Percentiles rank a stretch among this genome's conserved stretches.
phyloP scores from a whole-genome alignment of 2,113 vertebrate genomes.

The Cricetomys ansorgei region DNA sequence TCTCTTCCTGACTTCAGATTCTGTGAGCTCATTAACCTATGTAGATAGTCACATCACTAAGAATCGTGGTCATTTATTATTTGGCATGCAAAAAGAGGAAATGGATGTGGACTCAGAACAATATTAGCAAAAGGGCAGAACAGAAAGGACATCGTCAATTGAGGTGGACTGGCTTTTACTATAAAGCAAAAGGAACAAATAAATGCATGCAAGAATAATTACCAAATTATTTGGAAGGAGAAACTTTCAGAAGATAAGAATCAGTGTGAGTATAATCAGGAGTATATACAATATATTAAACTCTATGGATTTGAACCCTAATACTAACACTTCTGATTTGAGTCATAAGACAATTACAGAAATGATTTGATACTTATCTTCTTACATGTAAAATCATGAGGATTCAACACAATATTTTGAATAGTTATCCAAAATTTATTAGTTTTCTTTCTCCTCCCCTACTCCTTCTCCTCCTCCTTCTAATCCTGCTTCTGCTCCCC shows the following conservation, averaged over 20 bases:
- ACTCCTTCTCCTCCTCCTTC: too few species aligned
- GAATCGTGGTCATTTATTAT: not conserved
- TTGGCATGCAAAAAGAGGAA: not conserved
- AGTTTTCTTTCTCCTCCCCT: too few species aligned
- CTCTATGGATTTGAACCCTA: not conserved
- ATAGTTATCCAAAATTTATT: not conserved
- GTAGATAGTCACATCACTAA: not conserved
- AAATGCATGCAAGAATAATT: not conserved
- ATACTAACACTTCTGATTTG: not conserved
- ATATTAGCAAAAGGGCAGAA: not conserved
- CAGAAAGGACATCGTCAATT: not conserved
- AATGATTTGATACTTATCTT: not conserved
- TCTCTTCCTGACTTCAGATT: not conserved
- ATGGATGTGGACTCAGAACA: not conserved
- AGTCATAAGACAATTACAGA: not conserved
- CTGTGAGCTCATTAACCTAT: not conserved
- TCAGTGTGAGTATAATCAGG: not conserved
- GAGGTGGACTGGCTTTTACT: not conserved
- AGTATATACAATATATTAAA: not conserved
- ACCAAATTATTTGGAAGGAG: not conserved
- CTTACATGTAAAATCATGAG: not conserved
- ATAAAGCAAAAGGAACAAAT: not conserved
- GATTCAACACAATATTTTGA: conserved; percentile 19
- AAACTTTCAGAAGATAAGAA: conserved; percentile 2
- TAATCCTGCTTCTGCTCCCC: too few species aligned